These are phyloP conservation scores for Hippocampus comes DNA, from an alignment of 2,113 vertebrate genomes.

Conservation along the genomic window DNA sequence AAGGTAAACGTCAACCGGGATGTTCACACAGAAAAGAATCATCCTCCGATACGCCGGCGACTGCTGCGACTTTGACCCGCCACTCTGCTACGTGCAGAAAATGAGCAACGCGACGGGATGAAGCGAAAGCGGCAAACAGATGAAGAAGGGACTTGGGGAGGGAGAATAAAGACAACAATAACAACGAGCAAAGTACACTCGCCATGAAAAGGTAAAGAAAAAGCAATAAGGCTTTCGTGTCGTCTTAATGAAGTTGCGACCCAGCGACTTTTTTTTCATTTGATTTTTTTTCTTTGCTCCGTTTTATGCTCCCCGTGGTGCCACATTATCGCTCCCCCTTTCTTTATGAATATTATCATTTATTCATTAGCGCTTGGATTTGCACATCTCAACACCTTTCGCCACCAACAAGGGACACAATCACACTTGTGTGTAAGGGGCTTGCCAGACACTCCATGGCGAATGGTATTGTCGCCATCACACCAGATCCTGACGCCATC, in stretches of 20 bases:
- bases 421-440: neutral
- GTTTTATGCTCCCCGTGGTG: neutral
- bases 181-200: neutral
- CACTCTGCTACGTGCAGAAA: too few species aligned
- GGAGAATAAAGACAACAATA: neutral
- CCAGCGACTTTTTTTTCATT: neutral
- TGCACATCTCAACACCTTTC: neutral
- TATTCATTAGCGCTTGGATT: neutral
- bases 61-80: too few species aligned
- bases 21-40: too few species aligned
- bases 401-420: neutral
- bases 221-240: neutral
- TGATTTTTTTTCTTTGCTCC: neutral
- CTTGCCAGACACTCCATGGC: too few species aligned
- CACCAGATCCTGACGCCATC: too few species aligned
- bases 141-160: neutral
- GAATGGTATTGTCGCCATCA: too few species aligned
- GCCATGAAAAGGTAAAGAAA: neutral
- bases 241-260: neutral
- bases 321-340: neutral
- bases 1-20: too few species aligned
- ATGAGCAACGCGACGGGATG: too few species aligned
- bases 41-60: too few species aligned
- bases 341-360: slow-evolving; percentile 1
- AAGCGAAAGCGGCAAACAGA: neutral